Evolutionary conservation across 2,888 invertebrate genomes (phyloP).

Genomic region (Linnaemya tessellans): DNA sequence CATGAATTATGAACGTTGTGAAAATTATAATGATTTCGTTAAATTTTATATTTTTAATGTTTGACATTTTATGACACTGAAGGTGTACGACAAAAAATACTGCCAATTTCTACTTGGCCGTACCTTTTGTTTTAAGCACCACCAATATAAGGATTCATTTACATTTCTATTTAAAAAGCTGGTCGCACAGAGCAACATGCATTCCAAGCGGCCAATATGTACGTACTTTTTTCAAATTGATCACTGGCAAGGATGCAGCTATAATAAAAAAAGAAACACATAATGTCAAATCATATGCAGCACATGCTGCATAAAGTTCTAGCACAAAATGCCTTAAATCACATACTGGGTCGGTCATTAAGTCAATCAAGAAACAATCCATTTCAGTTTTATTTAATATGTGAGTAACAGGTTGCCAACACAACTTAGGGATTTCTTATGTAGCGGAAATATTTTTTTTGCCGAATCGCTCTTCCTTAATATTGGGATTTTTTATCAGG

Average conservation of each 20-base stretch:
- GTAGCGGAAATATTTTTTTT: too few relatives aligned
- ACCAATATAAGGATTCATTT: slow-evolving; percentile 52
- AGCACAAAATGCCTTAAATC: slow-evolving; percentile 57
- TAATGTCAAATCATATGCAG: slow-evolving; percentile 69
- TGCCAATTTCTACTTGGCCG: slow-evolving; percentile 17
- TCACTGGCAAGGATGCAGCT: slow-evolving; percentile 31
- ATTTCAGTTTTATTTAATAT: slow-evolving; percentile 35
- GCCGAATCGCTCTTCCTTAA: too few relatives aligned
- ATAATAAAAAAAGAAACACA: slow-evolving; percentile 41
- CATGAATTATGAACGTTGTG: slow-evolving; percentile 78
- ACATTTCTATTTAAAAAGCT: slow-evolving; percentile 60
- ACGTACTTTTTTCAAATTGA: slow-evolving; percentile 5
- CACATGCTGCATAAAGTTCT: slow-evolving; percentile 65
- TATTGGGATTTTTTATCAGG: too few relatives aligned
- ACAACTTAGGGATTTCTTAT: not conserved
- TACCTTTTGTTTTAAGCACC: slow-evolving; percentile 37
- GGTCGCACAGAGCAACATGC: not conserved
- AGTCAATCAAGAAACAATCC: slow-evolving; percentile 49
- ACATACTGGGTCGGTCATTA: slow-evolving; percentile 63
- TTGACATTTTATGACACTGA: slow-evolving; percentile 72
- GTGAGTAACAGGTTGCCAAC: slow-evolving; percentile 42
- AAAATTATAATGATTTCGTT: slow-evolving; percentile 78
- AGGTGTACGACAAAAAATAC: slow-evolving; percentile 46
- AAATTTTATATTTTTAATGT: slow-evolving; percentile 71
- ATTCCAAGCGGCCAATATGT: not conserved